Evolutionary conservation across 1,140 invertebrate genomes (phyloP), one percentile per base, ranked within the genome.

Genomic region (Pseudomyrmex flavicornis): DNA sequence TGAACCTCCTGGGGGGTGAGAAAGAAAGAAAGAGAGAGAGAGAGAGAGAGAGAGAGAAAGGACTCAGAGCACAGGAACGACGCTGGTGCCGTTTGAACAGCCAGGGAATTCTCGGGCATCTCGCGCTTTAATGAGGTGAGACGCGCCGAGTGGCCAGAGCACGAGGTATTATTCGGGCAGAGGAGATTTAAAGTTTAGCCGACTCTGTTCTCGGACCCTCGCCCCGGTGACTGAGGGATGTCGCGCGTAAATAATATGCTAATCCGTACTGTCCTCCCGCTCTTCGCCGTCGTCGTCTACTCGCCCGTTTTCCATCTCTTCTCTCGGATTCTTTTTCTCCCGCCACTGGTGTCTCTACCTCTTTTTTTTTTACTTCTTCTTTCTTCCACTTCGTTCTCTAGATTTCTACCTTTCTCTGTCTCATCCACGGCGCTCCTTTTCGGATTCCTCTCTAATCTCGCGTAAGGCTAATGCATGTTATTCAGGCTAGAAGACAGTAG

Each of bases 201-300:
- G 85, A 90, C 88, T 80, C 76, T 91, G 88, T 92, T 91, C 90
- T 89, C 89, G 91, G 90, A 91, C 85, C 65, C 89, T 89, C 80
- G 85, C 76, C 66, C 54, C 66, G 17, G 76, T 80, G 76, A 80
- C 76, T 80, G 76, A 80, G 76, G 91, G 88, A 91, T 89, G 83
- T 90, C 88, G 86, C 88, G 85, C 87, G 92, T 93, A 92, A 93
- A 93, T 93, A 92, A 92, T 91, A 93, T 93, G 92, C 91, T 93
- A 93, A 93, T 93, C 92, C 91, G 17, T 35, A 66, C 68, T 88
- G 75, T 69, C 63, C 83, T 52, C 85, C 12, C 22, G 8, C 58
- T 15, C 62, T 20, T 72, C 79, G 65, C 76, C 85, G 35, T 73
- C 59, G 90, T 84, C 87, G 75, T 87, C 82, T 35, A 35, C 35